Evolutionary conservation across 2,888 invertebrate genomes (phyloP), one percentile per base, ranked within the genome.

Genomic region (Tyria jacobaeae): DNA sequence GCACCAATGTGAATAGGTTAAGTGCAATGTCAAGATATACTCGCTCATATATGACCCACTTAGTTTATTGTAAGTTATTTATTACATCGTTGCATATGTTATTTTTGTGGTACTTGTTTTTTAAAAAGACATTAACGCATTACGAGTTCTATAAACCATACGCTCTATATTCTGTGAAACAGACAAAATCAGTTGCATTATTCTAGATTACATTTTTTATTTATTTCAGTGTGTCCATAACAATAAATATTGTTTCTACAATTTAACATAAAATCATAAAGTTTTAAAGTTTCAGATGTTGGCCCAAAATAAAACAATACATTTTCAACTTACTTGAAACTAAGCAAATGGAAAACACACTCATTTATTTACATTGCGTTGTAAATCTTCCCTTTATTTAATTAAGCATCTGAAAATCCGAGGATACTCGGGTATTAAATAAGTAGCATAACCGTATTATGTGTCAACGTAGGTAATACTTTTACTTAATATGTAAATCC

Each of bases 21-120:
- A 64, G 69, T 75, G 66, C 69, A 75, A 67, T 62, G 62, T 60
- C 62, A 52, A 41, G 39, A 44, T n/a, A 41, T 17, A n/a, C n/a
- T n/a, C n/a, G n/a, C n/a, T n/a, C n/a, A n/a, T 54, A 17, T 27
- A 31, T 31, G 34, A 17, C 27, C 31, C 24, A 52, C 52, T 52
- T 52, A 51, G 41, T 51, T 58, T 35, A 27, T 35, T 25, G 12
- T 34, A 39, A 50, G 57, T 37, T 25, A 49, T 57, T 57, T 48
- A 25, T 39, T 39, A 37, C 21, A 25, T 15, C 21, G 7, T 39
- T 25, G 4, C 21, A 39, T 37, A 17, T 57, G 27, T 54, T 41
- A 54, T 41, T 54, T 27, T n/a, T 41, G 27, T 41, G 27, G 39
- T 27, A 31, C 27, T 7, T 31, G 12, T 17, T 54, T 54, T 41